A percentile compares a stretch with the other conserved stretches of the same genome.
Conservation (phyloP, 2,113 vertebrate species). For the Paradoxurus hermaphroditus region DNA sequence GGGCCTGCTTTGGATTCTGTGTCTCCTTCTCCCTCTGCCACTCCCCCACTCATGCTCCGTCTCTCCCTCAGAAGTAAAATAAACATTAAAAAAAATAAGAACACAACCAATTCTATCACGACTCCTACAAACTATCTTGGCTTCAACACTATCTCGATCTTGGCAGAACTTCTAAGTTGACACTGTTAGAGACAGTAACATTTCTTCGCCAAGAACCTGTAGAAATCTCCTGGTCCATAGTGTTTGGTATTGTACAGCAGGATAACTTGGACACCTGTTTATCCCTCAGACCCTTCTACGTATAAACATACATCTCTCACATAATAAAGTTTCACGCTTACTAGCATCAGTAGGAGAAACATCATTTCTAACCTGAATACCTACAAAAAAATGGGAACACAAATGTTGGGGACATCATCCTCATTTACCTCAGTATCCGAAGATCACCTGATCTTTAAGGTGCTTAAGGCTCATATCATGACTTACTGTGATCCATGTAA, state of each 20-base stretch:
- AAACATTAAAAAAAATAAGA: too few relatives aligned
- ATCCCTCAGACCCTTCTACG: not conserved
- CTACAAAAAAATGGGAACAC: not conserved
- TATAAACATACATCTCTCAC: not conserved
- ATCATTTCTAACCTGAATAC: not conserved
- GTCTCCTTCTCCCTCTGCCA: too few relatives aligned
- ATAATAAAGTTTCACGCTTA: not conserved
- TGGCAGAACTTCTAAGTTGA: not conserved
- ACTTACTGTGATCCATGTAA: not conserved
- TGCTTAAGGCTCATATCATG: not conserved
- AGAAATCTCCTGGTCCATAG: not conserved
- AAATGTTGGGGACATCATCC: not conserved
- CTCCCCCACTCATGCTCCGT: too few relatives aligned
- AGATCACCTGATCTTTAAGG: not conserved
- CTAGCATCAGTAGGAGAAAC: too few relatives aligned
- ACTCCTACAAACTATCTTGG: not conserved
- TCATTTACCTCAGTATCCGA: not conserved
- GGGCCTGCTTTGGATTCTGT: too few relatives aligned
- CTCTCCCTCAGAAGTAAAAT: too few relatives aligned
- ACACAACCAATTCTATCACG: too few relatives aligned
- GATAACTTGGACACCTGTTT: not conserved
- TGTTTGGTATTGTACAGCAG: not conserved
- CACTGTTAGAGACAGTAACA: not conserved
- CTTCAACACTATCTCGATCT: not conserved
- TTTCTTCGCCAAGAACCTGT: not conserved